Evolutionary conservation across 2,113 vertebrate genomes (phyloP), one percentile per base, ranked within the genome.

Genomic region (Psilopsiagon aymara): DNA sequence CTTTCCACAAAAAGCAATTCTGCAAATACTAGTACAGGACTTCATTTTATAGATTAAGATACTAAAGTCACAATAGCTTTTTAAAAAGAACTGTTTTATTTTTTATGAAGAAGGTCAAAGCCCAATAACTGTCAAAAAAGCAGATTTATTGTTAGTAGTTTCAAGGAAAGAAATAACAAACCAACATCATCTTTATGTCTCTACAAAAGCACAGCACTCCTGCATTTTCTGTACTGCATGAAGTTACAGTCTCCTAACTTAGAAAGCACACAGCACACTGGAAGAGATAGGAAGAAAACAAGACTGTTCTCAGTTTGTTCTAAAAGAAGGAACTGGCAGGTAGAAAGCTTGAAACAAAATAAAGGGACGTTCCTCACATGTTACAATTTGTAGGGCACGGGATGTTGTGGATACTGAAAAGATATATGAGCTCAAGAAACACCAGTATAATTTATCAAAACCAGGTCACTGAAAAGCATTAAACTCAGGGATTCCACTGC

Each of bases 381-480:
- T 68, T 75, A 67, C 69, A 86, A 78, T 96, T 92, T 92, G 91
- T 82, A 92, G 18, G 55, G 60, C 64, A 81, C 55, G 55, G 37
- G 69, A 63, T 77, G 23, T 49, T 41, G 41, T n/a, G 76, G 44
- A 53, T 78, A 88, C 31, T 83, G 90, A 67, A 55, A 88, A 95
- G 90, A 96, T 92, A 86, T 43, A 92, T 35, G 73, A 88, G 88
- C 64, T 84, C 55, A 76, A 94, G 85, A 93, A 94, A 93, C 14
- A 78, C 52, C 85, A 92, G 85, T 35, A 85, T 88, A 94, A 97
- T 96, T 95, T 60, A 96, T 96, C 94, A 92, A 92, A 96, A 59
- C 13, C 76, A 75, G 94, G 68, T 49, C 37, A 95, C 0, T 92
- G 88, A 94, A 93, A 96, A 94, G 67, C 92, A 63, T 39, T 88